phyloP scores from a whole-genome alignment of 2,888 invertebrate species.

The Eupithecia vulgata region DNA sequence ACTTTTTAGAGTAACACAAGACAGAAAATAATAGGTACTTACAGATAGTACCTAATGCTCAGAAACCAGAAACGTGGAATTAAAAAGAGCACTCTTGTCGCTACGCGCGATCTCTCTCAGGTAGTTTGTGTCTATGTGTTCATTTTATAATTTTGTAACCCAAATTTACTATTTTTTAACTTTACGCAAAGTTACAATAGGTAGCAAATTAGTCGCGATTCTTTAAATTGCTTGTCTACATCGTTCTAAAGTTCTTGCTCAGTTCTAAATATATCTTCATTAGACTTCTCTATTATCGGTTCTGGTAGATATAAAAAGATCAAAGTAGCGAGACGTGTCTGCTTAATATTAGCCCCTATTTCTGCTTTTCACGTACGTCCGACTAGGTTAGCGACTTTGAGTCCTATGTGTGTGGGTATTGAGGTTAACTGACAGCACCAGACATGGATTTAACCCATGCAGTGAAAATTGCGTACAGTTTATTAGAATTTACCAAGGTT shows the following conservation, averaged over 20 bases:
- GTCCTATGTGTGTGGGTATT: background rate
- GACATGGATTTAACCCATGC: background rate
- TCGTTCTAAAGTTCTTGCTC: background rate
- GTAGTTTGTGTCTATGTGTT: no score
- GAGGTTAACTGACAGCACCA: background rate
- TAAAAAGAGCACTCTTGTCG: no score
- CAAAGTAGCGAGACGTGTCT: conserved; percentile 26
- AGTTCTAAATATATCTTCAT: conserved; percentile 21
- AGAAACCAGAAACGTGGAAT: no score
- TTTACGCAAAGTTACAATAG: no score
- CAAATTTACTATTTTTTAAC: no score
- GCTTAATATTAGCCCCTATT: conserved; percentile 24
- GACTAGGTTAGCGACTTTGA: conserved; percentile 7
- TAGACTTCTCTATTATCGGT: conserved; percentile 12
- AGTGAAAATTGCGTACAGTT: background rate
- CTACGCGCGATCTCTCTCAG: no score
- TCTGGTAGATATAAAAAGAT: conserved; percentile 29
- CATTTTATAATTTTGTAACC: no score
- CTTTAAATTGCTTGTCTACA: conserved; percentile 9
- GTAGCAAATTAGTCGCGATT: no score
- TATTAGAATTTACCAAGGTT: background rate
- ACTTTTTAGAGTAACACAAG: no score
- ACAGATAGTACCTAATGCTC: no score
- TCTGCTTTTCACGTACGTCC: conserved; percentile 9
- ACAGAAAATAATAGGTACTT: no score